Conservation (phyloP, 2,797 vertebrate species). For the Poecilia velifera region DNA sequence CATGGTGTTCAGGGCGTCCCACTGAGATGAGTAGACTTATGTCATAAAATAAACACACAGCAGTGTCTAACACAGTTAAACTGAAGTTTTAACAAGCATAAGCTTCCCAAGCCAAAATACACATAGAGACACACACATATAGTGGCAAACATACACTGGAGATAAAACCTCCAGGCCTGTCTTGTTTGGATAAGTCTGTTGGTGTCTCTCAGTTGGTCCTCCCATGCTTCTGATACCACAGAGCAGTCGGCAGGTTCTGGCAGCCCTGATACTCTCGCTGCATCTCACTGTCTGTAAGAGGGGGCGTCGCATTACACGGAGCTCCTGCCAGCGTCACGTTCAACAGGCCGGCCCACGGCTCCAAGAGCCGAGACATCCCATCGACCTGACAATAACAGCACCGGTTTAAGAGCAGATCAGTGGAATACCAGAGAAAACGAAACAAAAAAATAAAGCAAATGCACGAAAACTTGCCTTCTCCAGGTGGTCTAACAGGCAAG, state of each 20-base stretch:
- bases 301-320: slow-evolving; percentile 81
- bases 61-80: slow-evolving; percentile 19
- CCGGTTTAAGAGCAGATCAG: not conserved
- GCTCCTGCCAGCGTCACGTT: slow-evolving; percentile 83
- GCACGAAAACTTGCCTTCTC: slow-evolving; percentile 48
- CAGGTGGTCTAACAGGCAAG: slow-evolving; percentile 73
- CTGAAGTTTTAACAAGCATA: slow-evolving; percentile 21
- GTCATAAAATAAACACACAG: slow-evolving; percentile 50
- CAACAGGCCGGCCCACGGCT: slow-evolving; percentile 70
- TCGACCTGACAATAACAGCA: slow-evolving; percentile 55
- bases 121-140: not conserved
- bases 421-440: not conserved
- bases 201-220: slow-evolving; percentile 49
- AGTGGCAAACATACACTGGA: slow-evolving; percentile 1
- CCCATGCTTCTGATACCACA: slow-evolving; percentile 81
- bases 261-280: slow-evolving; percentile 84
- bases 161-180: slow-evolving; percentile 15
- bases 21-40: slow-evolving; percentile 60
- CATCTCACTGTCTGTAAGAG: slow-evolving; percentile 81
- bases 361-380: slow-evolving; percentile 54
- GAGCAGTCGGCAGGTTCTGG: slow-evolving; percentile 84
- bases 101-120: not conserved
- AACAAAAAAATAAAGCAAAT: no score
- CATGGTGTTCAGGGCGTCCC: slow-evolving; percentile 53
- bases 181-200: slow-evolving; percentile 20